Evolutionary conservation across 2,113 vertebrate genomes (phyloP).

Genomic region (Hystrix brachyura): DNA sequence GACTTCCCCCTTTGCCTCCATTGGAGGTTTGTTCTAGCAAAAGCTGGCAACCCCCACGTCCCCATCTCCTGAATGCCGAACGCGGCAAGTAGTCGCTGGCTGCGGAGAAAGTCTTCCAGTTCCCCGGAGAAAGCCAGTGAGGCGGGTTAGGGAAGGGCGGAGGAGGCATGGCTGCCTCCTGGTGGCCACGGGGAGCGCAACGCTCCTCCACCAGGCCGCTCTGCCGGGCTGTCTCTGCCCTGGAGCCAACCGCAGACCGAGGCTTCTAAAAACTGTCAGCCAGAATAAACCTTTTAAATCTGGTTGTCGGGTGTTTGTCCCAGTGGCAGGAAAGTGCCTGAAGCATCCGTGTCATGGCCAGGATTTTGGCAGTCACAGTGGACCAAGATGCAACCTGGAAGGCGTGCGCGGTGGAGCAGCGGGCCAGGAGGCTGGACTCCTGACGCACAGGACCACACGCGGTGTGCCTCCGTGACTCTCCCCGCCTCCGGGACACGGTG

Average conservation of each 20-base stretch:
- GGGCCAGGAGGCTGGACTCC: neutral
- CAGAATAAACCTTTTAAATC: neutral
- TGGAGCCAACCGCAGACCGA: neutral
- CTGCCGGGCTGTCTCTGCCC: neutral
- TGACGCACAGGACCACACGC: neutral
- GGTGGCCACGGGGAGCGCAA: neutral
- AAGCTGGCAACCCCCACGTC: neutral
- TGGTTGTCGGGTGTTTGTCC: neutral
- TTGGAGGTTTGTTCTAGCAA: neutral
- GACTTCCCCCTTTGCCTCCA: neutral
- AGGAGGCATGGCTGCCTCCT: neutral
- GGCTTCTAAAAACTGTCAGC: neutral
- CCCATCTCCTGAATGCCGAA: neutral
- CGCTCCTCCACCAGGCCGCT: neutral
- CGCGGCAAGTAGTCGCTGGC: neutral
- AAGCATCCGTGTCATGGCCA: neutral
- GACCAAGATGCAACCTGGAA: neutral
- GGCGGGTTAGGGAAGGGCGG: neutral
- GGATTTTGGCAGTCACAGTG: neutral
- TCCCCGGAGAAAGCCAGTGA: neutral
- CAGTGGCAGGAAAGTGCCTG: neutral
- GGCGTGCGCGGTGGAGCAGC: rapidly evolving
- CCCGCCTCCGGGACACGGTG: neutral
- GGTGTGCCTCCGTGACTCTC: neutral
- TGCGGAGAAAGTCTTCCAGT: neutral